phyloP scores from a whole-genome alignment of 2,888 invertebrate species.

The Euspilapteryx auroguttella region DNA sequence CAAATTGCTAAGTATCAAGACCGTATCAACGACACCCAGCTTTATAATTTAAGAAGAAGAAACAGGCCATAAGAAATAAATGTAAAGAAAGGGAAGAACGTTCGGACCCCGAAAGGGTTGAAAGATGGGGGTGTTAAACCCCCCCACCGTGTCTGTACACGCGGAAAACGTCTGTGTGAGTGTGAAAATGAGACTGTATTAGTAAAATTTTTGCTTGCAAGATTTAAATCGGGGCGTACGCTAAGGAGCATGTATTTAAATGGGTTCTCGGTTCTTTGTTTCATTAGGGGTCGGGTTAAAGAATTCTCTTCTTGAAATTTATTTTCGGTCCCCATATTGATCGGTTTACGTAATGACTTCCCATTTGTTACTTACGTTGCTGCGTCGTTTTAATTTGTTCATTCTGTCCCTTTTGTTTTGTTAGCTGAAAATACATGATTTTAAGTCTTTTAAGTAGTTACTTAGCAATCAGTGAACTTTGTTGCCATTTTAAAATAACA shows the following conservation, averaged over 20 bases:
- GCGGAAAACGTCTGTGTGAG: constrained; percentile 9
- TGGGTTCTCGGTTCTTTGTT: constrained; percentile 24
- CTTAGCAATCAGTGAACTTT: too few relatives aligned
- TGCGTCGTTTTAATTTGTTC: too few relatives aligned
- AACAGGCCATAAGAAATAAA: constrained; percentile 63
- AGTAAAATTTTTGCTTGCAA: constrained; percentile 29
- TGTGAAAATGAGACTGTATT: constrained; percentile 12
- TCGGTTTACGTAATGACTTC: too few relatives aligned
- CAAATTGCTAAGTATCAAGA: constrained; percentile 37
- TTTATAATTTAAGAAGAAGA: constrained; percentile 63
- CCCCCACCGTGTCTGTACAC: constrained; percentile 32
- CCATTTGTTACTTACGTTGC: too few relatives aligned
- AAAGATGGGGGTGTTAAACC: constrained; percentile 36
- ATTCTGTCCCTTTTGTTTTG: too few relatives aligned
- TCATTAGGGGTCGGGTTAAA: constrained; percentile 22
- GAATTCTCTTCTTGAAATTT: too few relatives aligned
- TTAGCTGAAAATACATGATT: too few relatives aligned
- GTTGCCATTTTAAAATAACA: too few relatives aligned
- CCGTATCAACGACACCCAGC: constrained; percentile 17
- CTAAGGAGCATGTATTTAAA: constrained; percentile 20
- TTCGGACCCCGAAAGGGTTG: constrained; percentile 57
- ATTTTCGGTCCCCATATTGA: too few relatives aligned
- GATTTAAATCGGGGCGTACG: constrained; percentile 18
- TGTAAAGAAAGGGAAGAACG: constrained; percentile 60
- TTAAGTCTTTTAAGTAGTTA: too few relatives aligned